phyloP scores from a whole-genome alignment of 2,888 invertebrate species.

The Synergus gifuensis region DNA sequence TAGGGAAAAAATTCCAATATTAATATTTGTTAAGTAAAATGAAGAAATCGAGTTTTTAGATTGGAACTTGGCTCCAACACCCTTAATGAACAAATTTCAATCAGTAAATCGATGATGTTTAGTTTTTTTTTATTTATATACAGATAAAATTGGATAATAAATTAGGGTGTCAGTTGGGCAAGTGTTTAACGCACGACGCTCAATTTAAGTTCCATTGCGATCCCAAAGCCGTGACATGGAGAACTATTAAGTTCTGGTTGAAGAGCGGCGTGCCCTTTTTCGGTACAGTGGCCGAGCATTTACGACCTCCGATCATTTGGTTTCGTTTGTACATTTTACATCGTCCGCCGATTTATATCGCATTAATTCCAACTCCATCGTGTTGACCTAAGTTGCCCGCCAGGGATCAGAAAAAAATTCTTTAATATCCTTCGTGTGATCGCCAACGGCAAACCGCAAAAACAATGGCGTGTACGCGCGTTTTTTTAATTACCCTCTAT shows the following conservation, averaged over 20 bases:
- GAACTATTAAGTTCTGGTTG: conserved; percentile 27
- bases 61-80: too few relatives aligned
- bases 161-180: too few relatives aligned
- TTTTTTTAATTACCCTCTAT: conserved; percentile 22
- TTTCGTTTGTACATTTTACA: not conserved
- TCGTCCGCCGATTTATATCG: conserved; percentile 3
- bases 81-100: too few relatives aligned
- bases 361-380: conserved; percentile 11
- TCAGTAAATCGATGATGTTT: too few relatives aligned
- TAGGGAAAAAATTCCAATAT: too few relatives aligned
- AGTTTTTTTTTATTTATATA: too few relatives aligned
- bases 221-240: conserved; percentile 54
- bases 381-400: conserved; percentile 9
- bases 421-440: not conserved
- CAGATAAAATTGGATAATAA: too few relatives aligned
- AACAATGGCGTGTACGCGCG: conserved; percentile 3
- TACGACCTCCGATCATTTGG: conserved; percentile 3
- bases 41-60: too few relatives aligned
- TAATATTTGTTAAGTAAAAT: too few relatives aligned
- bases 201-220: conserved; percentile 60
- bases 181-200: conserved; percentile 48
- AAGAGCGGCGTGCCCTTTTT: conserved; percentile 27
- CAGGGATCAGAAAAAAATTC: conserved; percentile 15
- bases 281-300: conserved; percentile 7
- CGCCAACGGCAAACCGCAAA: not conserved